Conservation (phyloP, 1,140 invertebrate genomes). For the Solen grandis region DNA sequence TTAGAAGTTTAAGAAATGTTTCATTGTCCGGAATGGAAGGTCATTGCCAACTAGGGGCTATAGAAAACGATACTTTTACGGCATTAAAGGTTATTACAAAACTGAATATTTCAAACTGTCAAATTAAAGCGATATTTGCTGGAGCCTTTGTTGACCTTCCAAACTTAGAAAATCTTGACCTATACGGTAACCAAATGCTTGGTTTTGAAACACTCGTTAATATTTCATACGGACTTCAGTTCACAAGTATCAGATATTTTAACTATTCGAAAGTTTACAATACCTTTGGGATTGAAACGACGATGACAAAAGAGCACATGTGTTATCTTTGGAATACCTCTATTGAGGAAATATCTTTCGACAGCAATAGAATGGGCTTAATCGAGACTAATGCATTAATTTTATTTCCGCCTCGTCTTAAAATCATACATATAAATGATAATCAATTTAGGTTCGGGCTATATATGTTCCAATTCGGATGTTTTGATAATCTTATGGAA, state of each 20-base stretch:
- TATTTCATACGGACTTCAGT: slow-evolving; percentile 37
- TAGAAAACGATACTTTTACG: slow-evolving; percentile 9
- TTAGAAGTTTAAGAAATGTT: not conserved
- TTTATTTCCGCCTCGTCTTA: slow-evolving; percentile 40
- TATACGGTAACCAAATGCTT: slow-evolving; percentile 34
- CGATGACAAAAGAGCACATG: not conserved
- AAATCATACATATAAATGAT: not conserved
- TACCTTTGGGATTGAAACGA: slow-evolving; percentile 13
- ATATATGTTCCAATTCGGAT: slow-evolving; percentile 6
- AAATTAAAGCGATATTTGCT: slow-evolving; percentile 27
- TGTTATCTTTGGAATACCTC: slow-evolving; percentile 53
- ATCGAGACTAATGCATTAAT: slow-evolving; percentile 36
- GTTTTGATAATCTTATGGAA: slow-evolving; percentile 8
- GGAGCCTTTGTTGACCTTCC: slow-evolving; percentile 14
- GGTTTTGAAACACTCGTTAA: slow-evolving; percentile 35
- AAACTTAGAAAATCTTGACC: slow-evolving; percentile 33
- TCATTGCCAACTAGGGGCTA: not conserved
- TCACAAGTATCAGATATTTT: slow-evolving; percentile 22
- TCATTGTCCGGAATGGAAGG: not conserved
- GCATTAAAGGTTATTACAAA: not conserved
- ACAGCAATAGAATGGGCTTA: not conserved
- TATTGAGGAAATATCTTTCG: not conserved
- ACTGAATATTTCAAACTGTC: slow-evolving; percentile 45
- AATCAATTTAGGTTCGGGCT: slow-evolving; percentile 35
- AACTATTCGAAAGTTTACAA: slow-evolving; percentile 16